Percentiles rank a stretch among this genome's conserved stretches.
phyloP scores from a whole-genome alignment of 92 coral and sea anemone genomes.

The Pocillopora meandrina region DNA sequence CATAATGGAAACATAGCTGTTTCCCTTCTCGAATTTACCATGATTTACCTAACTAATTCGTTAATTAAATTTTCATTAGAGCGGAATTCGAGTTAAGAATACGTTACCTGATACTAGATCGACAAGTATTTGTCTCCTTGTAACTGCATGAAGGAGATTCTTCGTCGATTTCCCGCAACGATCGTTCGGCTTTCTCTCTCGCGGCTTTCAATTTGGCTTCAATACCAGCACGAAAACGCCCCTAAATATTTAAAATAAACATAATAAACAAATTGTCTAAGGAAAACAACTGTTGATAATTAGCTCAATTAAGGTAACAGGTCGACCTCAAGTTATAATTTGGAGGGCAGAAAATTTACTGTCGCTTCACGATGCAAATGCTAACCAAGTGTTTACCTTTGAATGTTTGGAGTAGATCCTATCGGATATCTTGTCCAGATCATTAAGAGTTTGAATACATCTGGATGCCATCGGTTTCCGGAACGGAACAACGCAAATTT shows the following conservation, averaged over 20 bases:
- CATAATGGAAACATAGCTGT: too few species aligned
- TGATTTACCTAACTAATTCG: background rate
- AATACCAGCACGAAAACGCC: conserved; percentile 65
- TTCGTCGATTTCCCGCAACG: conserved; percentile 33
- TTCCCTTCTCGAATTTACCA: too few species aligned
- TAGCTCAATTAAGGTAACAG: conserved; percentile 2
- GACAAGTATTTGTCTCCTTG: background rate
- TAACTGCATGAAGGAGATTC: conserved; percentile 22
- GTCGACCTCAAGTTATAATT: background rate
- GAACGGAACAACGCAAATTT: background rate
- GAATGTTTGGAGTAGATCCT: conserved; percentile 77
- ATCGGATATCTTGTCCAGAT: conserved; percentile 77
- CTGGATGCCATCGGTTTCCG: conserved; percentile 72
- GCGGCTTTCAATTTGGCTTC: conserved; percentile 73
- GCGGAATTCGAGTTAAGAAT: background rate
- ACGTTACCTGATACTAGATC: conserved; percentile 3
- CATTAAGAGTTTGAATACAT: conserved; percentile 79
- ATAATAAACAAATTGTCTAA: background rate
- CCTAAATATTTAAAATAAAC: conserved; percentile 35
- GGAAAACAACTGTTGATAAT: background rate
- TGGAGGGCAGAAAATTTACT: background rate
- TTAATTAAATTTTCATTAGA: background rate
- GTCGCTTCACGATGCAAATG: background rate
- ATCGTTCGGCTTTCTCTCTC: conserved; percentile 59
- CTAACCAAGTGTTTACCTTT: conserved; percentile 4